Evolutionary conservation across 2,888 invertebrate genomes (phyloP).

Genomic region (Vandiemenella viatica): DNA sequence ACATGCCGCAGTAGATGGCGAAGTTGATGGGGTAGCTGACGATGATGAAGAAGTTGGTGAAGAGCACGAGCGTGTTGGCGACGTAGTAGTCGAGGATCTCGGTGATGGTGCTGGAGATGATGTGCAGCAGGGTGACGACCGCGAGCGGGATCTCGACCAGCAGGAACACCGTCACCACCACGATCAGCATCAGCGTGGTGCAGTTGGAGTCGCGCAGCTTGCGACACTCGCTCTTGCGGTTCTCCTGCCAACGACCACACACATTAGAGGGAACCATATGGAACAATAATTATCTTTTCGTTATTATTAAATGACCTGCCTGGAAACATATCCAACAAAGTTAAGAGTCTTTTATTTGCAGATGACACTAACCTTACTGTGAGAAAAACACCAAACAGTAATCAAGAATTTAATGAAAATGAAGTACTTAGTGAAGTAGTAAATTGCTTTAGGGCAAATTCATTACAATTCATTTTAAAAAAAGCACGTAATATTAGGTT

Average conservation of each 20-base stretch:
- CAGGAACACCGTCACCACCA: conserved; percentile 71
- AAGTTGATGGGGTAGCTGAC: conserved; percentile 87
- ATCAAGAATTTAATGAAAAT: no score
- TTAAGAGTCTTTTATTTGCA: no score
- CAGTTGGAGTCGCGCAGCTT: conserved; percentile 65
- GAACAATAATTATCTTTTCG: no score
- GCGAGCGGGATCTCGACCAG: conserved; percentile 72
- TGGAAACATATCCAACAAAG: no score
- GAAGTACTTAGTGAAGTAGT: no score
- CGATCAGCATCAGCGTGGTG: conserved; percentile 75
- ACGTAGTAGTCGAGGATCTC: conserved; percentile 62
- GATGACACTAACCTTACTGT: no score
- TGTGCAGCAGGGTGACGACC: conserved; percentile 67
- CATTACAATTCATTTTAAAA: no score
- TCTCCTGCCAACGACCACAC: conserved; percentile 33
- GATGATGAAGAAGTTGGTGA: conserved; percentile 83
- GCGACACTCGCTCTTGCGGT: conserved; percentile 63
- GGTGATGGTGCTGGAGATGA: conserved; percentile 57
- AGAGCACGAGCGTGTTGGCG: conserved; percentile 59
- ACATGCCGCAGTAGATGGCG: conserved; percentile 93
- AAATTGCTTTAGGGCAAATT: no score
- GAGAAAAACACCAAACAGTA: no score
- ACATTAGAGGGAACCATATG: not conserved
- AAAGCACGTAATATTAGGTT: no score
- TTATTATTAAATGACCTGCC: no score